Percentiles rank a stretch among this genome's conserved stretches.
Evolutionary conservation across 2,797 vertebrate genomes (phyloP).

Genomic region (Hemitrygon akajei): DNA sequence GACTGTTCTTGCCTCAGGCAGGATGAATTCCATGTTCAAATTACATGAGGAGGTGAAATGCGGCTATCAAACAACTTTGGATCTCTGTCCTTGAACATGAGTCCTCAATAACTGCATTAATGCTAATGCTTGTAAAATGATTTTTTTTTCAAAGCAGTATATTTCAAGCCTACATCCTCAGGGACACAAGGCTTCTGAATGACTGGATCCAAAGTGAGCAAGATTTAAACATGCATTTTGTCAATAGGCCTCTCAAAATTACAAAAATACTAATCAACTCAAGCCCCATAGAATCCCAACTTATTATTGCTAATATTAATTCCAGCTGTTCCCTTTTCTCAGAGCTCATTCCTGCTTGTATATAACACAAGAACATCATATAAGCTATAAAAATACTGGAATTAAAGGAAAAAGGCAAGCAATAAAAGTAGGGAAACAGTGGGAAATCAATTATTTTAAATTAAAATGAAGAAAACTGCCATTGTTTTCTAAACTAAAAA

Average conservation of each 20-base stretch:
- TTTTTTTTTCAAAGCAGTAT: neutral
- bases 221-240: neutral
- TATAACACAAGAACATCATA: neutral
- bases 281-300: neutral
- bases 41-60: neutral
- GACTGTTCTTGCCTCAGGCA: neutral
- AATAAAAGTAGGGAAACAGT: neutral
- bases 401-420: neutral
- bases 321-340: neutral
- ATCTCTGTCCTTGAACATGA: neutral
- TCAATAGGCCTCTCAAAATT: neutral
- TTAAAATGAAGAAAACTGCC: neutral
- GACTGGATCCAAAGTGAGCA: neutral
- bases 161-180: neutral
- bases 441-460: slow-evolving; percentile 23
- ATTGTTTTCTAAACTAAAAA: neutral
- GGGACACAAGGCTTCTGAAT: neutral
- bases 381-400: neutral
- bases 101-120: neutral
- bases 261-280: neutral
- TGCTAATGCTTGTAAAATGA: neutral
- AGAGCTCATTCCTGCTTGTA: neutral
- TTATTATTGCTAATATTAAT: neutral
- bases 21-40: neutral
- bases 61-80: neutral